phyloP scores from a whole-genome alignment of 2,797 vertebrate genomes.

The Pipistrellus kuhlii region DNA sequence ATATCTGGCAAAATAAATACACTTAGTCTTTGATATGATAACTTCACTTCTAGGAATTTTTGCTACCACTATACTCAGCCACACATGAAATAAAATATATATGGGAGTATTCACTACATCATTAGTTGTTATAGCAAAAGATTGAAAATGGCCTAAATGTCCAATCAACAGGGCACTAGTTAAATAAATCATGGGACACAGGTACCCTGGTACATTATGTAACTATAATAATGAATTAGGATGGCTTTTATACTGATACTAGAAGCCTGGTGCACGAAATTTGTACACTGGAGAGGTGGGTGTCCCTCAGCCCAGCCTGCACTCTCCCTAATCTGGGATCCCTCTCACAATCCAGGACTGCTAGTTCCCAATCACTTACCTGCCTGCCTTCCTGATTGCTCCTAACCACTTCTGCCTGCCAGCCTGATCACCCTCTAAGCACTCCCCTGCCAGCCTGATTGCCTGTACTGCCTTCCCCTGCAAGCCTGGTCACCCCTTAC shows the following conservation, averaged over 20 bases:
- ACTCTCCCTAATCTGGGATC: too few species aligned
- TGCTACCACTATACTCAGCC: not conserved
- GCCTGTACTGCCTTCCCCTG: too few species aligned
- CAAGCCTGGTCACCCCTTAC: too few species aligned
- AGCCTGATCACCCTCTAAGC: too few species aligned
- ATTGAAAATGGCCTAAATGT: conserved; percentile 16
- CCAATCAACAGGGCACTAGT: not conserved
- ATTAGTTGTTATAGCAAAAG: conserved; percentile 35
- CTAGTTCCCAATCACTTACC: too few species aligned
- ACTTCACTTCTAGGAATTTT: conserved; percentile 51
- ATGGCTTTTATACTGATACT: conserved; percentile 17
- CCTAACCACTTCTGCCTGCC: too few species aligned
- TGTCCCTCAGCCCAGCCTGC: too few species aligned
- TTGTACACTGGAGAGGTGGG: too few species aligned
- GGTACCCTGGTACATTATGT: not conserved
- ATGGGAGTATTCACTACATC: not conserved
- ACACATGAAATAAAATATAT: conserved; percentile 51
- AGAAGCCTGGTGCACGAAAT: too few species aligned
- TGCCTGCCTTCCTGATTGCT: too few species aligned
- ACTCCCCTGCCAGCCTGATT: too few species aligned
- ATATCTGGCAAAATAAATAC: conserved; percentile 48
- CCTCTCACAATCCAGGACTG: too few species aligned
- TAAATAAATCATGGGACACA: not conserved
- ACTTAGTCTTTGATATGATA: conserved; percentile 43
- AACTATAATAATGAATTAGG: conserved; percentile 5